Evolutionary conservation across 2,888 invertebrate genomes (phyloP), one percentile per base, ranked within the genome.

Genomic region (Drosophila engyochracea): DNA sequence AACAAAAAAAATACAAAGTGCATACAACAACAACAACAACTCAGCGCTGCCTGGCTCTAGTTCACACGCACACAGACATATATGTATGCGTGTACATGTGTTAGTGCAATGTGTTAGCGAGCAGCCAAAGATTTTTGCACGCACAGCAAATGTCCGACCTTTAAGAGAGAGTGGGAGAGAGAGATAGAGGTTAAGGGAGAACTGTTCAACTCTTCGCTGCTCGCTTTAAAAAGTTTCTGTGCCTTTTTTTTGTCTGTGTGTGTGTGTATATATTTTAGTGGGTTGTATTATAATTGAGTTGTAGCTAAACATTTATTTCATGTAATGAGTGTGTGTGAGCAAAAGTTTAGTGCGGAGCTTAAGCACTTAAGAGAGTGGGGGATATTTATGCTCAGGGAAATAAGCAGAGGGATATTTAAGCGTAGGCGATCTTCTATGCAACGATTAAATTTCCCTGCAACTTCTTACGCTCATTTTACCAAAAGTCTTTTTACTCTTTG

Each of bases 111-210:
- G 37, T 28, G 25, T n/a, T 35, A 25, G 64, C 19, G 62, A 49
- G 66, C 37, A 49, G 73, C 66, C n/a, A 79, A 88, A 75, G 84
- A 86, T 80, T 83, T 83, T 86, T 83, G 81, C 89, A 86, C 73
- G 84, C 78, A 80, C 70, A 74, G 83, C 83, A 76, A 74, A 74
- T 49, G 69, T 33, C 28, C 64, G 49, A 51, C 60, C 44, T 63
- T 66, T 58, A 77, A 64, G 60, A 55, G 60, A 53, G 30, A 9
- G 30, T 7, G 30, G 0, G 5, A 25, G 25, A 14, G 39, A 22
- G 41, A 7, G 9, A 25, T 31, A 22, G 47, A 51, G 3, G 37
- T 19, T 19, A 19, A 37, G 39, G 30, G 30, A 22, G 22, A 53
- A 19, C 37, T 37, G 12, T 39, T 47, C 54, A 44, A 28, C 37